Conservation (phyloP, 2,888 invertebrate genomes). For the Xestia xanthographa region DNA sequence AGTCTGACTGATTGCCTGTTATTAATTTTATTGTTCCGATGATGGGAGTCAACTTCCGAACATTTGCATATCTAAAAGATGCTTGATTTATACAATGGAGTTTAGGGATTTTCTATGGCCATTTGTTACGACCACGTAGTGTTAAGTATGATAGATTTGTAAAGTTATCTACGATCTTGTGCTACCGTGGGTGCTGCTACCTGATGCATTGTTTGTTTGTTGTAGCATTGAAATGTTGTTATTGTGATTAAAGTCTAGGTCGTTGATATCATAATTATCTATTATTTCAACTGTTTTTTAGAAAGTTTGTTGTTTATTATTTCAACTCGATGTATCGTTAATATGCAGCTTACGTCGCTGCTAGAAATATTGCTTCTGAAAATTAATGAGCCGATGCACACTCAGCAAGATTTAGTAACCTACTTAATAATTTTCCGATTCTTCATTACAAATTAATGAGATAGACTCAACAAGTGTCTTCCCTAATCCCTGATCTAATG, state of each 20-base stretch:
- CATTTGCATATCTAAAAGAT: conserved; percentile 54
- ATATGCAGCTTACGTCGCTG: neutral
- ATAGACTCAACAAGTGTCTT: conserved; percentile 1
- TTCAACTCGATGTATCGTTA: neutral
- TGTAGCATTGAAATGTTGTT: neutral
- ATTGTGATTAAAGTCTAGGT: neutral
- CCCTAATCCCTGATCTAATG: conserved; percentile 31
- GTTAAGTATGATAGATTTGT: conserved; percentile 35
- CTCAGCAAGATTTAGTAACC: neutral
- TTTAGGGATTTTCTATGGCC: conserved; percentile 37
- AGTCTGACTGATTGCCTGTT: conserved; percentile 52
- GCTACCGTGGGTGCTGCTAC: conserved; percentile 42
- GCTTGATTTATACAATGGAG: conserved; percentile 57
- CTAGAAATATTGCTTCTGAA: neutral
- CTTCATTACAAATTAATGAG: neutral
- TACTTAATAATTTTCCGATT: neutral
- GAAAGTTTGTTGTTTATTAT: neutral
- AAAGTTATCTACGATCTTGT: conserved; percentile 24
- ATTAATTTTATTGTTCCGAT: conserved; percentile 58
- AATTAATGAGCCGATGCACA: neutral
- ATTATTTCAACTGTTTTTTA: neutral
- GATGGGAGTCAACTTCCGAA: conserved; percentile 56
- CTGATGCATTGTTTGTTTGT: conserved; percentile 19
- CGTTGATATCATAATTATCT: neutral
- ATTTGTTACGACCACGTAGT: conserved; percentile 34